phyloP scores from a whole-genome alignment of 2,797 vertebrate genomes.

The Alauda arvensis region DNA sequence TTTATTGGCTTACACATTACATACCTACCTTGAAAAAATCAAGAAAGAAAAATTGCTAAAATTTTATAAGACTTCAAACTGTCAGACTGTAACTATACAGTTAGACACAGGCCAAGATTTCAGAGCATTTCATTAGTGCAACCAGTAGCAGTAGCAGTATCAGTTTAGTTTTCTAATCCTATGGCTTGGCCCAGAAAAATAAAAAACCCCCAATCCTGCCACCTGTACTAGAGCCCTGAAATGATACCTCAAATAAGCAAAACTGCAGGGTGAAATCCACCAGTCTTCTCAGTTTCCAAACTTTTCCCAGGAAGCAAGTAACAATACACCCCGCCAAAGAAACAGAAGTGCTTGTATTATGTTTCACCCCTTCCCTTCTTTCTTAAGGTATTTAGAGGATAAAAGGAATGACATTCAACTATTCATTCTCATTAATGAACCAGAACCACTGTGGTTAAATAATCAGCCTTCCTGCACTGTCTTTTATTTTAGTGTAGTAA shows the following conservation, averaged over 20 bases:
- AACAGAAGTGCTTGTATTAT: not conserved
- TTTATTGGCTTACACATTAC: not conserved
- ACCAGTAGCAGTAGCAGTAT: too few species aligned
- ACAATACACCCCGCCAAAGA: not conserved
- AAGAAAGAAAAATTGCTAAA: not conserved
- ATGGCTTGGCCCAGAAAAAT: not conserved
- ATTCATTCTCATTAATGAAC: constrained; percentile 8
- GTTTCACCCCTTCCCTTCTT: not conserved
- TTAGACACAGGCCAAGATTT: rapidly evolving
- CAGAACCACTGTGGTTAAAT: not conserved
- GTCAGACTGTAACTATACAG: not conserved
- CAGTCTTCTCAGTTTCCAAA: not conserved
- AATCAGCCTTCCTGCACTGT: not conserved
- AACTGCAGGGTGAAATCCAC: not conserved
- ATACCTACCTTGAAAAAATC: not conserved
- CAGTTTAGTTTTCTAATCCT: not conserved
- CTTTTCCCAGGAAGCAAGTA: constrained; percentile 9
- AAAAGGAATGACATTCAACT: not conserved
- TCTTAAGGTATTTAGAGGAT: not conserved
- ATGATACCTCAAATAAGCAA: not conserved
- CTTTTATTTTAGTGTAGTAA: not conserved
- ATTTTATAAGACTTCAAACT: not conserved
- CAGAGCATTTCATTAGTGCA: not conserved
- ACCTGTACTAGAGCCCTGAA: not conserved
- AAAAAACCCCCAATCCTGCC: not conserved